Evolutionary conservation across 1,140 invertebrate species (phyloP).

Genomic region (Lamellibrachia luymesi): DNA sequence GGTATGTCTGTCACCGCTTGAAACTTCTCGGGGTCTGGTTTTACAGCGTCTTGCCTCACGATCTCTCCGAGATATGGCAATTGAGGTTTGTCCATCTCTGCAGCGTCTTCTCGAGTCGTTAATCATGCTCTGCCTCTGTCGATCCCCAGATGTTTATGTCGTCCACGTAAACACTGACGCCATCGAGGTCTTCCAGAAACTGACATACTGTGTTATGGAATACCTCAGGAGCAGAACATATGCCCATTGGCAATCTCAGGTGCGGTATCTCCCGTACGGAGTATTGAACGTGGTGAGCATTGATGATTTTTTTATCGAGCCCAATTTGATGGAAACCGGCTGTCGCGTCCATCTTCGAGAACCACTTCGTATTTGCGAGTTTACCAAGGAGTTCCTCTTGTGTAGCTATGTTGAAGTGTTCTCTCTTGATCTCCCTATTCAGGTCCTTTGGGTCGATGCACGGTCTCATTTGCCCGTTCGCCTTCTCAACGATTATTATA

Average conservation of each 20-base stretch:
- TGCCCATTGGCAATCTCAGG: conserved; percentile 22
- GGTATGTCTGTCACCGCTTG: no score
- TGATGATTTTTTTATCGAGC: neutral
- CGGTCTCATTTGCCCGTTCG: no score
- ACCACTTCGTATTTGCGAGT: neutral
- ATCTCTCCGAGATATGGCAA: no score
- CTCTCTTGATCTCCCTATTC: neutral
- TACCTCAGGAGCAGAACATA: conserved; percentile 16
- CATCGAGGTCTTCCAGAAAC: neutral
- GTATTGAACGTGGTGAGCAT: neutral
- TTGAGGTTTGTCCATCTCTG: neutral
- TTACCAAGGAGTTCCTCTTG: neutral
- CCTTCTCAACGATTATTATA: no score
- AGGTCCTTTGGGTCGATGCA: neutral
- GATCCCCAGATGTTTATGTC: neutral
- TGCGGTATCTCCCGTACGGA: conserved; percentile 16
- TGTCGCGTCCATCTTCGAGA: neutral
- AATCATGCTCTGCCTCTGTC: neutral
- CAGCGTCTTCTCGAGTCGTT: neutral
- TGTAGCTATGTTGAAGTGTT: neutral
- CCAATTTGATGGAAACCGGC: neutral
- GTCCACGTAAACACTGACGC: neutral
- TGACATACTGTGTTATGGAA: neutral
- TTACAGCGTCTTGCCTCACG: no score
- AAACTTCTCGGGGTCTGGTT: no score